Evolutionary conservation across 2,888 invertebrate genomes (phyloP), one percentile per base, ranked within the genome.

Genomic region (Sminthurinus aureus): DNA sequence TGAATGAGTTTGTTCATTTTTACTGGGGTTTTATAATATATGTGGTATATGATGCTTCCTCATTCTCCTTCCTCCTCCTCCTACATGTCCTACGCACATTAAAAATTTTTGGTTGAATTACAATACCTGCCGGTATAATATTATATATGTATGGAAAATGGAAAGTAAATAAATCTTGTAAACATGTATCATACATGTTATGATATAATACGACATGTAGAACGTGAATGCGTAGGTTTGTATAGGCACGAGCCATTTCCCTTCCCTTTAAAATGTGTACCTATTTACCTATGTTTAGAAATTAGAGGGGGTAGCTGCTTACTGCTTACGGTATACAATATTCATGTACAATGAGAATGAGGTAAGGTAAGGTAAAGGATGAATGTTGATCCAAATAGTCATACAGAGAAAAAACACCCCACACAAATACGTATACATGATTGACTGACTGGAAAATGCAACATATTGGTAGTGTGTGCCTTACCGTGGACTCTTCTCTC

Each of bases 401-500:
- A 58, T 58, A 15, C 58, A 58, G 15, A 58, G 58, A 58, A 13
- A 11, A 20, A 13, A 13, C 24, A 12, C 15, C 13, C 13, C 24
- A 71, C 24, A 71, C 24, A 24, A 66, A 26, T 58, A 2, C 77
- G 18, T 79, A n/a, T 13, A 75, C 13, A 51, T 26, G 12, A 51
- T 24, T 22, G 58, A 74, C 73, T 74, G 64, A 81, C 73, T 74
- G 81, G 81, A 74, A 81, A 81, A 81, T 38, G 81, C 20, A 81
- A 81, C 81, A 81, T 81, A 81, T 24, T 81, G 81, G 81, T 81
- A 81, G 74, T 81, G 81, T 81, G 81, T 74, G 24, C 73, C 74
- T 51, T 81, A 81, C 69, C 38, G 38, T 38, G 38, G 38, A 4
- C 38, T 38, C 38, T 38, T 38, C 3, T 38, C 38, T 38, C 64